phyloP scores from a whole-genome alignment of 1,140 invertebrate species.

The Danaus melanippus region DNA sequence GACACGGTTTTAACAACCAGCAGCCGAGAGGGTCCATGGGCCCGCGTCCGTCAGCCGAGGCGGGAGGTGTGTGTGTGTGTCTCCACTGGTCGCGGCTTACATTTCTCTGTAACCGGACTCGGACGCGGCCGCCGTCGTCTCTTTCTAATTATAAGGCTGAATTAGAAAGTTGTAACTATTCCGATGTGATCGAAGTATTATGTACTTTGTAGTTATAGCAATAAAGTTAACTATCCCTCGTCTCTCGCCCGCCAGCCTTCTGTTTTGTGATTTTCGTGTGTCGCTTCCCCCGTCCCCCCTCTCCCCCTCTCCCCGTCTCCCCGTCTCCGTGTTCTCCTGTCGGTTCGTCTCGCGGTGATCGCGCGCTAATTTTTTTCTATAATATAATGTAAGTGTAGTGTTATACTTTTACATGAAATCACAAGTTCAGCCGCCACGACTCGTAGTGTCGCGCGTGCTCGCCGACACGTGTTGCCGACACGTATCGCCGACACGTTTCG shows the following conservation, averaged over 20 bases:
- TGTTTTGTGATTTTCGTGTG: constrained; percentile 46
- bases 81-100: constrained; percentile 29
- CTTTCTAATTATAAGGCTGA: constrained; percentile 70
- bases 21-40: no score
- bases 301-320: no score
- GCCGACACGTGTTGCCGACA: no score
- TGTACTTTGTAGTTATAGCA: constrained; percentile 57
- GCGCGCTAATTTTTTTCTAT: constrained; percentile 50
- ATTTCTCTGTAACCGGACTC: no score
- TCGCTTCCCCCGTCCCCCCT: constrained; percentile 23
- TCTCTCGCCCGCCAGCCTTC: constrained; percentile 28
- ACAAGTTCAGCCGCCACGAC: constrained; percentile 48
- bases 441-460: constrained; percentile 21
- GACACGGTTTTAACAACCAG: constrained; percentile 4
- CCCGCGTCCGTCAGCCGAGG: background rate
- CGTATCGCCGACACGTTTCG: no score
- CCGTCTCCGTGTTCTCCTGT: constrained; percentile 26
- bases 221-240: constrained; percentile 48
- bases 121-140: constrained; percentile 25
- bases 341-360: constrained; percentile 51
- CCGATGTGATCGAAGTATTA: constrained; percentile 58
- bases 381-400: constrained; percentile 60
- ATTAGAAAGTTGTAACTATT: constrained; percentile 64
- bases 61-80: no score
- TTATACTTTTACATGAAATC: constrained; percentile 65